Evolutionary conservation across 2,888 invertebrate genomes (phyloP).

Genomic region (Brassicogethes aeneus): DNA sequence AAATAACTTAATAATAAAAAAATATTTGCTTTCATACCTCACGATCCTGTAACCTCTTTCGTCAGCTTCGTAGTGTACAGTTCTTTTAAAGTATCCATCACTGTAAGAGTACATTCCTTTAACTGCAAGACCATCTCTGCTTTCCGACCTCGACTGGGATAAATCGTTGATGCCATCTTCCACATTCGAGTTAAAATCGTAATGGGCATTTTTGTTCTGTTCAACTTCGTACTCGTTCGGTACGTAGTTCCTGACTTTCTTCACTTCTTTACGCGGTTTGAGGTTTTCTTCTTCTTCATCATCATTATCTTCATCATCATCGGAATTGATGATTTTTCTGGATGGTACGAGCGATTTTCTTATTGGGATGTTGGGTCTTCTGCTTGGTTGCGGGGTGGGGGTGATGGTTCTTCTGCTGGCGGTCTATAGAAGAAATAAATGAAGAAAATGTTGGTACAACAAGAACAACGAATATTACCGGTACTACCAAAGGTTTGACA

Average conservation of each 20-base stretch:
- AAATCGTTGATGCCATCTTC: conserved; percentile 43
- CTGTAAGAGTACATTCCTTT: conserved; percentile 50
- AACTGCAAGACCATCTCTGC: conserved; percentile 40
- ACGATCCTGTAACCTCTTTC: conserved; percentile 50
- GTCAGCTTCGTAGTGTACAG: conserved; percentile 50
- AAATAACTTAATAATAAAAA: neutral
- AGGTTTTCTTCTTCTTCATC: neutral
- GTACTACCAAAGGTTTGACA: too few species aligned
- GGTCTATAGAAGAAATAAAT: too few species aligned
- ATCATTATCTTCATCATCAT: too few species aligned
- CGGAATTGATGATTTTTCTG: neutral
- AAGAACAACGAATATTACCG: too few species aligned
- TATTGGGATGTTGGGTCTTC: neutral
- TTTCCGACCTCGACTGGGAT: conserved; percentile 38
- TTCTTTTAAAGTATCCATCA: conserved; percentile 48
- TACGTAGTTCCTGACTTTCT: conserved; percentile 1
- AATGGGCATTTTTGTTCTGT: conserved; percentile 23
- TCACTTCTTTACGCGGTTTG: neutral
- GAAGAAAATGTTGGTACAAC: too few species aligned
- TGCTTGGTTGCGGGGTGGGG: too few species aligned
- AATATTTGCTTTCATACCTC: too few species aligned
- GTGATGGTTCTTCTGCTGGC: too few species aligned
- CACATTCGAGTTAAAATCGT: conserved; percentile 40
- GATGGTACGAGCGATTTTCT: neutral
- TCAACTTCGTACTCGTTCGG: conserved; percentile 2